These are phyloP conservation scores for Meandrina meandrites DNA, from an alignment of 92 coral and sea anemone species.

Conservation along the genomic window DNA sequence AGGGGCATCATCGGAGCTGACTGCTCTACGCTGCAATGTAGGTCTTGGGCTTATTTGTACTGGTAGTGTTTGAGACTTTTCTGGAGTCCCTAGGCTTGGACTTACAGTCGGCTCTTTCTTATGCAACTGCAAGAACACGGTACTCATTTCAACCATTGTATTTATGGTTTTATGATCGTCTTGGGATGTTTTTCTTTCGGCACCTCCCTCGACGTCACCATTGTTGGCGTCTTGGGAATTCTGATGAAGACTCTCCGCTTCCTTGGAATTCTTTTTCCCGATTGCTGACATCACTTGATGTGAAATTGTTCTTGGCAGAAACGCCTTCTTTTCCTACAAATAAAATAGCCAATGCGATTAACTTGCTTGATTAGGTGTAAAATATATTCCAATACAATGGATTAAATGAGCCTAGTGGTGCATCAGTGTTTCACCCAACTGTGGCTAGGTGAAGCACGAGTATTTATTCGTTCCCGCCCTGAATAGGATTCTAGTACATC, in stretches of 20 bases:
- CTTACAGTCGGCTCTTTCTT: background rate
- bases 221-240: background rate
- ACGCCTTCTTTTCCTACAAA: background rate
- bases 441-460: too few species aligned
- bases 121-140: conserved; percentile 25
- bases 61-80: background rate
- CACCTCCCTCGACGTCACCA: background rate
- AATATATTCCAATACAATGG: too few species aligned
- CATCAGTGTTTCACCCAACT: too few species aligned
- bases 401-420: too few species aligned
- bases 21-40: conserved; percentile 5
- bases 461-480: too few species aligned
- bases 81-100: background rate
- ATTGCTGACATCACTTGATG: background rate
- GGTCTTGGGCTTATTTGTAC: conserved; percentile 15
- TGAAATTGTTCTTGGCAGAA: background rate
- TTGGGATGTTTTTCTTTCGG: background rate
- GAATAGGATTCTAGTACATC: too few species aligned
- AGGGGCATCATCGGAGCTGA: background rate
- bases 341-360: background rate
- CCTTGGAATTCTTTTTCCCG: background rate
- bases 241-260: background rate
- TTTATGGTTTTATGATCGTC: background rate
- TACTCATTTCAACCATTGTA: conserved; percentile 22
- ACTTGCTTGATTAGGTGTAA: too few species aligned